Percentiles rank a stretch among this genome's conserved stretches.
phyloP scores from a whole-genome alignment of 2,888 invertebrate genomes.

The Machimus rusticus region DNA sequence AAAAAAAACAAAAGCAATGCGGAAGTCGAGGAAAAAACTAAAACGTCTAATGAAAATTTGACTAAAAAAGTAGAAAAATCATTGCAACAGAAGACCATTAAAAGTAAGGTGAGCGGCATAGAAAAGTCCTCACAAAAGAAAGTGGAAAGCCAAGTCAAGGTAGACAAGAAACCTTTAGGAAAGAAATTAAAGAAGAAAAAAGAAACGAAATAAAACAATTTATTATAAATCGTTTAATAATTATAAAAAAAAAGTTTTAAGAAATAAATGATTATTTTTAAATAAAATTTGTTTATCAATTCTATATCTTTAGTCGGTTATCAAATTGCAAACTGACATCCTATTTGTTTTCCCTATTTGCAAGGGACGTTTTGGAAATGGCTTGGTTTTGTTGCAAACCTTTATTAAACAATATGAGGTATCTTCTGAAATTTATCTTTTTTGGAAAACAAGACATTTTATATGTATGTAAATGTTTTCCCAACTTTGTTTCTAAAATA shows the following conservation, averaged over 20 bases:
- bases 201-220: not conserved
- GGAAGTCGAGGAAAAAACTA: not conserved
- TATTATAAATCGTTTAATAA: not conserved
- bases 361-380: no score
- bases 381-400: no score
- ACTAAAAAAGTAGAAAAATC: not conserved
- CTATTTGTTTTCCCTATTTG: no score
- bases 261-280: not conserved
- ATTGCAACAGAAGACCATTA: not conserved
- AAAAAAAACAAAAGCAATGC: not conserved
- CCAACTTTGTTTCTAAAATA: no score
- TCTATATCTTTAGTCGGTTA: no score
- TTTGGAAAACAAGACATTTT: no score
- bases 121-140: not conserved
- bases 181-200: constrained; percentile 53
- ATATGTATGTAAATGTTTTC: no score
- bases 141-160: not conserved
- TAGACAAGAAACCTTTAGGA: not conserved
- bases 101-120: not conserved
- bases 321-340: no score
- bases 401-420: no score
- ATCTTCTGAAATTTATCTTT: no score
- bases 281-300: not conserved
- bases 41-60: not conserved
- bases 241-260: not conserved